Percentiles rank a stretch among this genome's conserved stretches.
Conservation (phyloP, 2,888 invertebrate genomes). For the Blomia tropicalis region DNA sequence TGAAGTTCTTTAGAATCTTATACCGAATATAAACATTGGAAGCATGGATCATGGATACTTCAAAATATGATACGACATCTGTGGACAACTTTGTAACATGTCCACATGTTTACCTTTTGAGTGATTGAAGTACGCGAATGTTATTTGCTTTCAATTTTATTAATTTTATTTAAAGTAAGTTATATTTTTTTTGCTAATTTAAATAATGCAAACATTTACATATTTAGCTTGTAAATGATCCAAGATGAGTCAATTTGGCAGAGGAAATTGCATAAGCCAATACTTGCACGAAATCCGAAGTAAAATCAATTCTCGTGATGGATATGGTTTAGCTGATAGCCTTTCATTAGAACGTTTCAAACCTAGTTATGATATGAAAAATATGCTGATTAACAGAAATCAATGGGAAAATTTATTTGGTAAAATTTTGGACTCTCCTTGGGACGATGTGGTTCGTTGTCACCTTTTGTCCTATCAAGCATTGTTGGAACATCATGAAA, state of each 20-base stretch:
- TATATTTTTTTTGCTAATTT: too few species aligned
- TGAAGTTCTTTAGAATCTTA: too few species aligned
- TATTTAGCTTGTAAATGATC: too few species aligned
- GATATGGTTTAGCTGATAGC: neutral
- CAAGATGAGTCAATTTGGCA: slow-evolving; percentile 7
- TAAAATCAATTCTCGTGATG: neutral
- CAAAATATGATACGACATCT: too few species aligned
- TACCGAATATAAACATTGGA: too few species aligned
- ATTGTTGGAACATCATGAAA: neutral
- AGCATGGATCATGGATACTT: too few species aligned
- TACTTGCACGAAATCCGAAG: neutral
- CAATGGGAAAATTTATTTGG: neutral
- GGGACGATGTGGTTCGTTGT: neutral
- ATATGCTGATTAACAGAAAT: neutral
- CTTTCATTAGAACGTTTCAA: neutral
- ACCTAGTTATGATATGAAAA: neutral
- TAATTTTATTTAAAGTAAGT: too few species aligned
- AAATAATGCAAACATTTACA: too few species aligned
- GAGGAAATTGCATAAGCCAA: neutral
- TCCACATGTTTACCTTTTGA: too few species aligned
- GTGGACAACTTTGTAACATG: too few species aligned
- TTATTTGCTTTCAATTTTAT: too few species aligned
- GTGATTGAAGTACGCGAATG: too few species aligned
- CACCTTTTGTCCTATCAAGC: neutral
- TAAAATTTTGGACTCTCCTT: slow-evolving; percentile 8